Evolutionary conservation across 2,888 invertebrate species (phyloP), one percentile per base, ranked within the genome.

Genomic region (Lepidonotus clava): DNA sequence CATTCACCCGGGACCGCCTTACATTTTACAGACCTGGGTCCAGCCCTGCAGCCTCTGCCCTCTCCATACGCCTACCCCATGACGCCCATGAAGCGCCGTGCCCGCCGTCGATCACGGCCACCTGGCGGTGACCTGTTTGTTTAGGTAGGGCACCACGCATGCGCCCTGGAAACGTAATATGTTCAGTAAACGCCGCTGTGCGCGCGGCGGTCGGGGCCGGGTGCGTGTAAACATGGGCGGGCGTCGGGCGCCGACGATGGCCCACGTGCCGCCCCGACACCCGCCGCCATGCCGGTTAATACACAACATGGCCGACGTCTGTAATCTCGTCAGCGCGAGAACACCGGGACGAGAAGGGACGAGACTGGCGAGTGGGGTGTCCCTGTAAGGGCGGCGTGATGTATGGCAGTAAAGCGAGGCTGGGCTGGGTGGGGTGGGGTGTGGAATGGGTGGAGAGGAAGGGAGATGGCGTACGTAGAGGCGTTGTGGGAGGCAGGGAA

Each of bases 241-340:
- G 53, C 66, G 6, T 32, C 24, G 11, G 28, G 32, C 66, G 66
- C n/a, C 66, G 66, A 18, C 66, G 28, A 66, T 18, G 21, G 32
- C 66, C 66, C 1, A 18, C 71, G 38, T 24, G 1, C 6, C 67
- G 36, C 34, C 14, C 34, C 71, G 38, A 21, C 71, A 66, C 66
- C 66, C 66, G n/a, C 21, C 66, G 32, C 66, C 66, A 71, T 14
- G 71, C 18, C 71, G n/a, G 4, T 38, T 71, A 71, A 71, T 21
- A 71, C 71, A 71, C 71, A 71, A 71, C 71, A 71, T 71, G 38
- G 71, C 71, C 1, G 66, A 18, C 32, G 8, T n/a, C 8, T 38
- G 36, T 71, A 38, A 71, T 71, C 71, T 36, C 71, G 71, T 71
- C 36, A 38, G 71, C 71, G 24, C 71, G 71, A 71, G 71, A 71